A percentile compares a stretch with the other conserved stretches of the same genome.
These are phyloP conservation scores for Hypsibius dujardini DNA, from an alignment of 1,140 invertebrate genomes.

Conservation along the genomic window DNA sequence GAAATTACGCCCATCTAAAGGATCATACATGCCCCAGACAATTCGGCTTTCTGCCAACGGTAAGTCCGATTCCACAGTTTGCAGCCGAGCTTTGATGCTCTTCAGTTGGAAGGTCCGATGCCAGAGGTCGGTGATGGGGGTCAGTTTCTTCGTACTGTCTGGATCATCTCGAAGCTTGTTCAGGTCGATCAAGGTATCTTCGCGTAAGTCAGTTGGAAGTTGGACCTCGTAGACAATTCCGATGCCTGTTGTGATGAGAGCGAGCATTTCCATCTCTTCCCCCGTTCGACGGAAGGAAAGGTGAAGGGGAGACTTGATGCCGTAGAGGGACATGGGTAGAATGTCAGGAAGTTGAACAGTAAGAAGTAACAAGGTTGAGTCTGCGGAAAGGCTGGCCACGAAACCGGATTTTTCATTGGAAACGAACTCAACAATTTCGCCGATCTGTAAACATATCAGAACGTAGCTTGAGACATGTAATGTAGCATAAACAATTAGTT, in stretches of 20 bases:
- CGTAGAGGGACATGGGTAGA: background rate
- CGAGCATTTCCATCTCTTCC: background rate
- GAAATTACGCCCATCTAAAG: background rate
- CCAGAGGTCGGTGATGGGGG: background rate
- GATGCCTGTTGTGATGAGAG: background rate
- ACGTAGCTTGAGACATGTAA: too few relatives aligned
- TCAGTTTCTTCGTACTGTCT: background rate
- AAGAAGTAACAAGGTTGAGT: background rate
- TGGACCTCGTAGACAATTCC: background rate
- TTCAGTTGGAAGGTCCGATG: background rate
- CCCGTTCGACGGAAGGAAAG: background rate
- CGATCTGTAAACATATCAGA: background rate
- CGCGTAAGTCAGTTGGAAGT: background rate
- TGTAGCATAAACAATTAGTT: too few relatives aligned
- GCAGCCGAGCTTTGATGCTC: constrained; percentile 9
- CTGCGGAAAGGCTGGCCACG: background rate
- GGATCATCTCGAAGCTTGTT: background rate
- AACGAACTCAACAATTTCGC: background rate
- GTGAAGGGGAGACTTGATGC: background rate
- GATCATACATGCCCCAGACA: constrained; percentile 11
- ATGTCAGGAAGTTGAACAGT: background rate
- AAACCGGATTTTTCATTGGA: background rate
- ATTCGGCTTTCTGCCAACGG: background rate
- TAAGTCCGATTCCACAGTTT: background rate
- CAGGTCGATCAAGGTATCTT: background rate